Percentiles rank a stretch among this genome's conserved stretches.
phyloP scores from a whole-genome alignment of 1,140 invertebrate species.

The Zophobas atratus region DNA sequence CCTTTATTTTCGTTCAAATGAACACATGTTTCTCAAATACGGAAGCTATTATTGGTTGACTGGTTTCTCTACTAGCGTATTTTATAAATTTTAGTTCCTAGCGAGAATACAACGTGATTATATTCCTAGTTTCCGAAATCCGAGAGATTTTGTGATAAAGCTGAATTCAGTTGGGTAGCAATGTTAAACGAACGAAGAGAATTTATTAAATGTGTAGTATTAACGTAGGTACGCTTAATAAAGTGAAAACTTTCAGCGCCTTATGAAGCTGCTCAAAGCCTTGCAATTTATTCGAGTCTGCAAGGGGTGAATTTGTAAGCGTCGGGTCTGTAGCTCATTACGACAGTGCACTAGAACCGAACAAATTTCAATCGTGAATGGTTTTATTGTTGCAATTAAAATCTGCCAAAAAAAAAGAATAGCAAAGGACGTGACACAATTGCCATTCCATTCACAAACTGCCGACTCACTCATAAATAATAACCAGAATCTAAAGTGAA shows the following conservation, averaged over 20 bases:
- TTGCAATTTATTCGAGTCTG: conserved; percentile 15
- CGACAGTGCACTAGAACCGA: conserved; percentile 2
- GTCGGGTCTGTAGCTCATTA: conserved; percentile 7
- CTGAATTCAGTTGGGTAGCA: background rate
- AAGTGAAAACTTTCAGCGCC: conserved; percentile 28
- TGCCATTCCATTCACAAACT: conserved; percentile 20
- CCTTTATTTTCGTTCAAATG: conserved; percentile 4
- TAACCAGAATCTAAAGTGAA: conserved; percentile 20
- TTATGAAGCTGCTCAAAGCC: conserved; percentile 8
- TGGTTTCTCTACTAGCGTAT: conserved; percentile 9
- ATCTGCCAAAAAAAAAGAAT: background rate
- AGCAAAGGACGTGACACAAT: conserved; percentile 17
- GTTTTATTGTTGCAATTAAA: conserved; percentile 21
- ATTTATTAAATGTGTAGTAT: conserved; percentile 28
- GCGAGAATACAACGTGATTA: background rate
- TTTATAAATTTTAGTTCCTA: conserved; percentile 6
- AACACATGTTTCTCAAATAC: background rate
- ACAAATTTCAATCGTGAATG: conserved; percentile 5
- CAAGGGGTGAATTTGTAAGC: conserved; percentile 23
- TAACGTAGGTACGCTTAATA: conserved; percentile 23
- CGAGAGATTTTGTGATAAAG: conserved; percentile 1
- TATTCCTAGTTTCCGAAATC: background rate
- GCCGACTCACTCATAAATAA: conserved; percentile 25
- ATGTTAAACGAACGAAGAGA: background rate
- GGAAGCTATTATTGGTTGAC: background rate